phyloP scores from a whole-genome alignment of 1,140 invertebrate genomes.

The Macrobrachium nipponense region DNA sequence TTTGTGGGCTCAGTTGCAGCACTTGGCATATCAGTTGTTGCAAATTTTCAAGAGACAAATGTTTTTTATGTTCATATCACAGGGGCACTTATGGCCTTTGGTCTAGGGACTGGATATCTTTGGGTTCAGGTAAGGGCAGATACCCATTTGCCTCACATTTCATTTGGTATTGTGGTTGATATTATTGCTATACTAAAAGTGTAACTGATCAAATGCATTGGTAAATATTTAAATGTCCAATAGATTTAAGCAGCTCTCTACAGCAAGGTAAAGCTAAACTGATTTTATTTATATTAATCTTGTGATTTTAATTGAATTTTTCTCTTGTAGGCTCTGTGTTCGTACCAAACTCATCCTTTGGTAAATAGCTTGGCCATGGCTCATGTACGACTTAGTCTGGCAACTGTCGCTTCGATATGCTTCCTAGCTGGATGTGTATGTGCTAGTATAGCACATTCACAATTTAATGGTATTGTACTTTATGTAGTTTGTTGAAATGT shows the following conservation, averaged over 20 bases:
- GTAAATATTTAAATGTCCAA: too few relatives aligned
- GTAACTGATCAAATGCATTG: too few relatives aligned
- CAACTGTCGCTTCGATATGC: slow-evolving; percentile 73
- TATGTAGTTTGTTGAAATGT: neutral
- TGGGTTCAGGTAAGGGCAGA: slow-evolving; percentile 73
- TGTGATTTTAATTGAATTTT: slow-evolving; percentile 44
- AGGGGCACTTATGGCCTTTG: slow-evolving; percentile 79
- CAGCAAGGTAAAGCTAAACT: neutral
- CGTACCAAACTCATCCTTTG: slow-evolving; percentile 74
- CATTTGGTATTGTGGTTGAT: neutral
- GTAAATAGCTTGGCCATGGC: slow-evolving; percentile 72
- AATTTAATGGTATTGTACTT: slow-evolving; percentile 70
- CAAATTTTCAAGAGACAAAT: slow-evolving; percentile 83
- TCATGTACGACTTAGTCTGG: slow-evolving; percentile 73
- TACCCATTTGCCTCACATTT: neutral
- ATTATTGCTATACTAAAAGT: too few relatives aligned
- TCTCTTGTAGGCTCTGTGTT: slow-evolving; percentile 73
- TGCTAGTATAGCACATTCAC: slow-evolving; percentile 72
- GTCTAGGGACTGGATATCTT: slow-evolving; percentile 76
- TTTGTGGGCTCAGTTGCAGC: slow-evolving; percentile 73
- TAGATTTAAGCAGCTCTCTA: too few relatives aligned
- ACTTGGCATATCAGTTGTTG: slow-evolving; percentile 78
- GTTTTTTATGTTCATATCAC: slow-evolving; percentile 78
- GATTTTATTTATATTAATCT: slow-evolving; percentile 19
- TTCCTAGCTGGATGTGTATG: slow-evolving; percentile 73